These are phyloP conservation scores for Pogonophryne albipinna DNA, from an alignment of 2,797 vertebrate genomes.

Conservation along the genomic window DNA sequence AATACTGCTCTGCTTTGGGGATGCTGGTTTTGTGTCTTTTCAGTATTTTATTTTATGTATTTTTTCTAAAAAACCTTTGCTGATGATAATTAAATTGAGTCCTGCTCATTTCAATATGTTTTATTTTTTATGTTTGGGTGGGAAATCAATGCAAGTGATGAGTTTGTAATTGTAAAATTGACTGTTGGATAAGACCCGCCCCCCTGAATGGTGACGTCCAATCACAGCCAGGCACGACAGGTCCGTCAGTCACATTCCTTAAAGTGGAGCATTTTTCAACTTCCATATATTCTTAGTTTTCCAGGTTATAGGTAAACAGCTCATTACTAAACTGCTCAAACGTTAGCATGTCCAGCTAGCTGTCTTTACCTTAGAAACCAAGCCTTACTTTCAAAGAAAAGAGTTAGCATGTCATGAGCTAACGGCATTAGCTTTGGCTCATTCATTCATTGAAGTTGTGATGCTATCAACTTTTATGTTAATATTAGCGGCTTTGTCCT, in stretches of 20 bases:
- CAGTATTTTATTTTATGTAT: constrained; percentile 3
- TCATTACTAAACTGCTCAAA: background rate
- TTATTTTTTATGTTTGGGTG: background rate
- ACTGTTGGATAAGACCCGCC: constrained; percentile 1
- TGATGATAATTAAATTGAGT: background rate
- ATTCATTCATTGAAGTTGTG: too few relatives aligned
- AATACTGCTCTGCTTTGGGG: constrained; percentile 18
- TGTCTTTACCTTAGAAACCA: background rate
- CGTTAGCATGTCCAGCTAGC: background rate
- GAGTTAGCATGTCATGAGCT: too few relatives aligned
- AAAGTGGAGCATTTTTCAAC: background rate
- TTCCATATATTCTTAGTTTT: too few relatives aligned
- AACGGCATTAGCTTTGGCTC: too few relatives aligned
- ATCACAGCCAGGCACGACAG: background rate
- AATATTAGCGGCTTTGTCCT: too few relatives aligned
- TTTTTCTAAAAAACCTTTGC: constrained; percentile 21
- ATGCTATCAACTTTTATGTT: too few relatives aligned
- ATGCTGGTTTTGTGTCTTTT: constrained; percentile 12
- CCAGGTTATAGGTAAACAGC: too few relatives aligned
- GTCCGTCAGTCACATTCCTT: background rate
- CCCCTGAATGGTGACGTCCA: background rate
- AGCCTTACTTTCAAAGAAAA: too few relatives aligned
- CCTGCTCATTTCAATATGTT: constrained; percentile 25
- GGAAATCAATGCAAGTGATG: constrained; percentile 13
- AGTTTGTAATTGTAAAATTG: background rate